Conservation (phyloP, 2,113 vertebrate species). For the Ceyx margarethae region DNA sequence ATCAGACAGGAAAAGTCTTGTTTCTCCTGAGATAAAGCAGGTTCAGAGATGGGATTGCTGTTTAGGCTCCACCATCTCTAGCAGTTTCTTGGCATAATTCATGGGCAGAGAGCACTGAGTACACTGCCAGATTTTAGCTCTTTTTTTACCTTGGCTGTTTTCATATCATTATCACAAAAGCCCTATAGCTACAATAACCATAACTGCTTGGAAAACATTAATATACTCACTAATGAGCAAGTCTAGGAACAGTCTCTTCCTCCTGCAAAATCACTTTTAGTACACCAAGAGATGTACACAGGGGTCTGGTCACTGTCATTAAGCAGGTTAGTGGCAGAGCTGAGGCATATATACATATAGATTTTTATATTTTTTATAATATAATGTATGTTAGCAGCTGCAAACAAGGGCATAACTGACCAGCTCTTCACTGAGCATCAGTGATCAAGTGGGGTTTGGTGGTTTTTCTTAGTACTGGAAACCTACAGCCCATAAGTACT, state of each 20-base stretch:
- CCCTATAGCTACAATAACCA: background rate
- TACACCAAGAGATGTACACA: background rate
- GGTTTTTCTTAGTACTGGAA: background rate
- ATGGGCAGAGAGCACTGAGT: background rate
- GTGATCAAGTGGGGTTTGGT: background rate
- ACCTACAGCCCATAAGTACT: background rate
- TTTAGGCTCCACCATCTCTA: background rate
- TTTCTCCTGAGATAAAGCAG: background rate
- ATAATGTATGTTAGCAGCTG: background rate
- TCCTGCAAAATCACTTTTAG: background rate
- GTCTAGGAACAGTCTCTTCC: background rate
- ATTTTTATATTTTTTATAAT: background rate
- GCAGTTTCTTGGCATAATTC: background rate
- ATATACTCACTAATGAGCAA: background rate
- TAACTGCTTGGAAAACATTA: background rate
- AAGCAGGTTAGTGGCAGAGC: background rate
- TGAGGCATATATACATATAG: background rate
- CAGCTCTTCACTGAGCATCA: background rate
- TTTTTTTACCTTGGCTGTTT: background rate
- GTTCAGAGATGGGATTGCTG: background rate
- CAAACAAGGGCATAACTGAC: background rate
- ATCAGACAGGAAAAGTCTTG: background rate
- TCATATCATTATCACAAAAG: background rate
- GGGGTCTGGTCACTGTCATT: background rate
- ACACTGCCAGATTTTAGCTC: background rate